phyloP scores from a whole-genome alignment of 2,888 invertebrate species.

The Aporophyla lueneburgensis region DNA sequence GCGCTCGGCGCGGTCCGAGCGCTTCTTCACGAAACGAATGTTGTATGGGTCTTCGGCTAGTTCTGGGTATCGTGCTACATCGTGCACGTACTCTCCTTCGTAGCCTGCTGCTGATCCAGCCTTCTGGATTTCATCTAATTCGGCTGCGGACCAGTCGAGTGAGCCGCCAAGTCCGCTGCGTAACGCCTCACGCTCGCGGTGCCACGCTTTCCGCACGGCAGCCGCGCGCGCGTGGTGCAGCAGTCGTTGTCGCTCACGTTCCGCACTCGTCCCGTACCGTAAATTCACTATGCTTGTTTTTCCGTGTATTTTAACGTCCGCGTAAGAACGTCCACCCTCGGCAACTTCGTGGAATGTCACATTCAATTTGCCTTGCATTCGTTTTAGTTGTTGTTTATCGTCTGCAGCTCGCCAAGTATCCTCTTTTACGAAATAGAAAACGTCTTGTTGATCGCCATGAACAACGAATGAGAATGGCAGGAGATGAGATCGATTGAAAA shows the following conservation, averaged over 20 bases:
- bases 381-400: conserved; percentile 96
- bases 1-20: conserved; percentile 93
- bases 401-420: conserved; percentile 97
- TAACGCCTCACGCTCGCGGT: conserved; percentile 96
- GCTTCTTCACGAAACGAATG: conserved; percentile 96
- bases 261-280: conserved; percentile 98
- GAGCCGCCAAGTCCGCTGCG: conserved; percentile 94
- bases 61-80: conserved; percentile 97
- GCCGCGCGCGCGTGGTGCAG: conserved; percentile 97
- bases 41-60: conserved; percentile 99
- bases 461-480: conserved; percentile 97
- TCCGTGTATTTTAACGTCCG: conserved; percentile 97
- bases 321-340: conserved; percentile 94
- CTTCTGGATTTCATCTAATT: conserved; percentile 97
- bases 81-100: conserved; percentile 97
- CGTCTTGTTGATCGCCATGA: conserved; percentile 97
- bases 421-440: conserved; percentile 98
- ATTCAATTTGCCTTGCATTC: conserved; percentile 97
- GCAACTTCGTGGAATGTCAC: conserved; percentile 97
- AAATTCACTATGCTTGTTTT: conserved; percentile 97
- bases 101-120: conserved; percentile 96
- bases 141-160: conserved; percentile 96
- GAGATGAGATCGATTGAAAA: conserved; percentile 97
- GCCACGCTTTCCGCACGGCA: conserved; percentile 98
- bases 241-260: conserved; percentile 96